Evolutionary conservation across 2,888 invertebrate species (phyloP).

Genomic region (Drosophila cognata): DNA sequence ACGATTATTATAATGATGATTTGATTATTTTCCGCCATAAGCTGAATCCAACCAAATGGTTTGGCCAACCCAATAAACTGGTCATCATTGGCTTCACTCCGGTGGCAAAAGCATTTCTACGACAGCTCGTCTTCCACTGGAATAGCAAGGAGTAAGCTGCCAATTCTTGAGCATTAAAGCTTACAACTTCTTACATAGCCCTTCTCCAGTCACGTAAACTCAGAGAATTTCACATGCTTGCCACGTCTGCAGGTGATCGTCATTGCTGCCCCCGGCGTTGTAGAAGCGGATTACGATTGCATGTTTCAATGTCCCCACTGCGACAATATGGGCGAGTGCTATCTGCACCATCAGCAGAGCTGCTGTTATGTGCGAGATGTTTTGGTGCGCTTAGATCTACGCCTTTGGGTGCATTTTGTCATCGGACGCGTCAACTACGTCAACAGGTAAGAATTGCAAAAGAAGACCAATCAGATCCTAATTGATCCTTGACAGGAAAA

Average conservation of each 20-base stretch:
- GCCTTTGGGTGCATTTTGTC: slow-evolving; percentile 71
- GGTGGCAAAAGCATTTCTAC: slow-evolving; percentile 74
- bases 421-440: slow-evolving; percentile 55
- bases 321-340: slow-evolving; percentile 43
- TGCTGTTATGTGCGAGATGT: slow-evolving; percentile 69
- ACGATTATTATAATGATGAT: slow-evolving; percentile 50
- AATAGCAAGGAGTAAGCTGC: slow-evolving; percentile 65
- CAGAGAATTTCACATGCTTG: slow-evolving; percentile 62
- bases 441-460: slow-evolving; percentile 52
- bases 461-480: no score
- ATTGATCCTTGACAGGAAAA: slow-evolving; percentile 44
- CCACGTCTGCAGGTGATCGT: slow-evolving; percentile 69
- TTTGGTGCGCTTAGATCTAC: slow-evolving; percentile 67
- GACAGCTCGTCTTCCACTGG: slow-evolving; percentile 75
- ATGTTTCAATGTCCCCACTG: slow-evolving; percentile 69
- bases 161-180: no score
- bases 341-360: slow-evolving; percentile 52
- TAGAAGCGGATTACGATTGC: slow-evolving; percentile 77
- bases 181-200: not conserved
- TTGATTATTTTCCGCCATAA: slow-evolving; percentile 64
- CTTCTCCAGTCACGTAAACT: slow-evolving; percentile 54
- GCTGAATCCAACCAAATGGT: slow-evolving; percentile 57
- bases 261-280: slow-evolving; percentile 63
- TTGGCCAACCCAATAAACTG: slow-evolving; percentile 56
- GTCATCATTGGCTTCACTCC: slow-evolving; percentile 79